Evolutionary conservation across 23 tunicate genomes (phyloP).

Genomic region (Styela plicata): DNA sequence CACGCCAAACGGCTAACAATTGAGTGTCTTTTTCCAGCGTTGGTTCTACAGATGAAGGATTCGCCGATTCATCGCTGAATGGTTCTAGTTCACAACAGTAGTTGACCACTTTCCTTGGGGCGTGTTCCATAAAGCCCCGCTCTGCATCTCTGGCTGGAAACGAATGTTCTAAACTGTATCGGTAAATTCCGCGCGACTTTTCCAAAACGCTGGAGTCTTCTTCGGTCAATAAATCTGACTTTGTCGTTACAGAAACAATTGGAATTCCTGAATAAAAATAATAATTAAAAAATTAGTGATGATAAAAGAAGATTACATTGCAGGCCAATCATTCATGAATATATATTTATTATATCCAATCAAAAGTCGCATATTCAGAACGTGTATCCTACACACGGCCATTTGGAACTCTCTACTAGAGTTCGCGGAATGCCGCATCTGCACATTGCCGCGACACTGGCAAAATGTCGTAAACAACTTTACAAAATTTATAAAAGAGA

Average conservation of each 20-base stretch:
- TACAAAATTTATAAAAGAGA: background rate
- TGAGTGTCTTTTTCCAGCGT: conserved; percentile 57
- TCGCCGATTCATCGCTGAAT: conserved; percentile 84
- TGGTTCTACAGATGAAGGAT: conserved; percentile 55
- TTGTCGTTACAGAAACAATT: conserved; percentile 72
- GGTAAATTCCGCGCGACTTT: conserved; percentile 37
- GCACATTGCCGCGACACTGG: conserved; percentile 6
- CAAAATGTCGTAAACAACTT: conserved; percentile 29
- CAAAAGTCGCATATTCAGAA: too few relatives aligned
- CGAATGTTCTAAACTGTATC: conserved; percentile 70
- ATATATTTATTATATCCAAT: too few relatives aligned
- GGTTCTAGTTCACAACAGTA: conserved; percentile 92
- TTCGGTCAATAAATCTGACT: conserved; percentile 47
- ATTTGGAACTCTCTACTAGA: too few relatives aligned
- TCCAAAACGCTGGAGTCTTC: conserved; percentile 19
- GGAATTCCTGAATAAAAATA: conserved; percentile 72
- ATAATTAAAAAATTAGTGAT: too few relatives aligned
- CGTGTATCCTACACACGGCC: too few relatives aligned
- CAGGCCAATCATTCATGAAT: too few relatives aligned
- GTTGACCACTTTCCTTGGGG: conserved; percentile 58
- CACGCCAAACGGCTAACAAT: conserved; percentile 74
- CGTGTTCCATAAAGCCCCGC: conserved; percentile 1
- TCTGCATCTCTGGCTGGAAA: conserved; percentile 32
- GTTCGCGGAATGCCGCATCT: conserved; percentile 4
- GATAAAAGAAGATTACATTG: too few relatives aligned